Conservation (phyloP, 2,888 invertebrate species). For the Stramonita haemastoma region DNA sequence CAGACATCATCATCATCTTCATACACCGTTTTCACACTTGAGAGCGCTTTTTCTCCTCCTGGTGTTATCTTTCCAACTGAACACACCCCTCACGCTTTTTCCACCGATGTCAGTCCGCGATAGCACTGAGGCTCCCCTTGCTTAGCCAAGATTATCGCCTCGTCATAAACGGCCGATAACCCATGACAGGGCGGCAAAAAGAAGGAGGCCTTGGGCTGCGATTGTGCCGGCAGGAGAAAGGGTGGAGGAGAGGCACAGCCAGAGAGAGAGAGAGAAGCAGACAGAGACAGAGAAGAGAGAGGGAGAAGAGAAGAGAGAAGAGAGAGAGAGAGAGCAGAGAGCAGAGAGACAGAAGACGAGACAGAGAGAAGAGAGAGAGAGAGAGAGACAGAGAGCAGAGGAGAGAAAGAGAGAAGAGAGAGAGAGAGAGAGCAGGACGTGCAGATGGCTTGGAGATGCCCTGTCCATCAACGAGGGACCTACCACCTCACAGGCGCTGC, state of each 20-base stretch:
- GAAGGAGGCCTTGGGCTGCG: neutral
- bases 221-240: neutral
- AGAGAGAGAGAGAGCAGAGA: neutral
- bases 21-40: conserved; percentile 14
- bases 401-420: neutral
- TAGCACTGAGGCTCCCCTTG: neutral
- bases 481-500: neutral
- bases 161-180: conserved; percentile 27
- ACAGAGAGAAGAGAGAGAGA: neutral
- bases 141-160: conserved; percentile 24
- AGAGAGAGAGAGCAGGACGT: neutral
- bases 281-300: too few relatives aligned
- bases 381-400: neutral
- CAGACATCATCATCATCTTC: neutral
- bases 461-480: neutral
- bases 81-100: conserved; percentile 8
- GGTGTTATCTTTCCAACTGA: conserved; percentile 24
- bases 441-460: neutral
- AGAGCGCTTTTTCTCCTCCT: conserved; percentile 18
- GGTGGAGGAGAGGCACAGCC: neutral
- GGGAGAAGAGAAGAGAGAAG: neutral
- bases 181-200: neutral
- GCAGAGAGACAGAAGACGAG: neutral
- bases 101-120: conserved; percentile 5
- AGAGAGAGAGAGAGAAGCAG: neutral